Base-by-base conservation (phyloP, 2,113 vertebrate species). In the Hymenochirus boettgeri region DNA sequence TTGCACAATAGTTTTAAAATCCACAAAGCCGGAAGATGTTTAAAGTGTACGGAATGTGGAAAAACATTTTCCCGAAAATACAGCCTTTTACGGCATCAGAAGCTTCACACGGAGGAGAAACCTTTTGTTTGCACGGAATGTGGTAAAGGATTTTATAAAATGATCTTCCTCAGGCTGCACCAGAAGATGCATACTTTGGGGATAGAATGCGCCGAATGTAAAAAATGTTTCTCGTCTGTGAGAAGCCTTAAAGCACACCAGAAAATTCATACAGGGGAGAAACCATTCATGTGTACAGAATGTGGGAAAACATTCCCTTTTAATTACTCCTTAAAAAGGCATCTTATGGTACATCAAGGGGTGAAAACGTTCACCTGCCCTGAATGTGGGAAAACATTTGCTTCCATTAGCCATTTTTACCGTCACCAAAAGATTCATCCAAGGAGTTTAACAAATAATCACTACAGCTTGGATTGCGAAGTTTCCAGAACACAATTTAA, bases 261-360 rank as follows among this genome's bases (percentile, higher is more conserved):
- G 45, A 71, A 75, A 35, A 77, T 72, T 0, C 77, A 80, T 71
- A 80, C 75, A 0, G 75, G 75, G 0, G 77, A 80, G 71, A 80
- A 77, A 31, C 73, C 74, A 13, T 80, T 77, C 3, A 33, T 71
- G 2, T 81, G 79, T 60, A 67, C 66, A 0, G 74, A 74, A 67
- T 81, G 79, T 2, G 77, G 77, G 46, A 79, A 81, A 71, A 70
- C 70, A 70, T 81, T 81, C 8, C 61, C 73, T 48, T 71, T 72
- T 25, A 77, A 74, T 69, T 75, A 72, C 0, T 73, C 77, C 70
- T 75, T 81, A 42, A 65, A 76, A 45, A 74, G 75, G 54, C 79
- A 81, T 63, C 76, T 77, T 72, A 74, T 72, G 65, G 76, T 77
- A 53, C 79, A 81, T 65, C 76, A 74, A 0, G 77, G 77, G 0